Conservation (phyloP, 1,140 invertebrate genomes). For the Nasonia longicornis region DNA sequence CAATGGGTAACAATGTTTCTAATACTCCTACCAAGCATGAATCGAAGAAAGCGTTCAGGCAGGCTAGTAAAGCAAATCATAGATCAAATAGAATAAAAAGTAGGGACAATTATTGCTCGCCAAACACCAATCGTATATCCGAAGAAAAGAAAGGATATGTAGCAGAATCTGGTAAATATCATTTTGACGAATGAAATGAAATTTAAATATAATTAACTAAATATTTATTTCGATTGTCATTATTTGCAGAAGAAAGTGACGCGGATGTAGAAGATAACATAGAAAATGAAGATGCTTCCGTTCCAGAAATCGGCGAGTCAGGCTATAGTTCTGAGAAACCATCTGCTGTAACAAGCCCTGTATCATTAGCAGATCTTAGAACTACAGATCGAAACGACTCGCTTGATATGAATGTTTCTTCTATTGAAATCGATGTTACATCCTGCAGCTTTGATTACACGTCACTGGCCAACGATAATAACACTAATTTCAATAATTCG, state of each 20-base stretch:
- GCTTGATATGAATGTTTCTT: conserved; percentile 37
- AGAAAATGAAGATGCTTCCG: conserved; percentile 65
- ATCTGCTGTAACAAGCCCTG: conserved; percentile 70
- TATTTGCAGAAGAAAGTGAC: conserved; percentile 71
- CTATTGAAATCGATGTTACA: conserved; percentile 17
- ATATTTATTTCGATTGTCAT: conserved; percentile 10
- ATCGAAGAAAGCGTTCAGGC: conserved; percentile 75
- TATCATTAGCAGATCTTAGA: conserved; percentile 52
- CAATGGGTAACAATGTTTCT: conserved; percentile 49
- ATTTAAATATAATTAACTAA: conserved; percentile 2
- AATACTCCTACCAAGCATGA: conserved; percentile 73
- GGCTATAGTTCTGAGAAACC: conserved; percentile 80
- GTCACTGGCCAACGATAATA: no score
- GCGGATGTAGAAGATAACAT: conserved; percentile 86
- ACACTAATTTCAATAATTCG: conserved; percentile 46
- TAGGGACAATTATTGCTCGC: conserved; percentile 41
- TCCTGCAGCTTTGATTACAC: conserved; percentile 16
- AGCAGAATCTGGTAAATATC: conserved; percentile 52
- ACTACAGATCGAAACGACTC: conserved; percentile 32
- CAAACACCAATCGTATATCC: conserved; percentile 51
- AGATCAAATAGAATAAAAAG: conserved; percentile 61
- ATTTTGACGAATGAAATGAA: neutral
- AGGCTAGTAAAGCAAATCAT: conserved; percentile 71
- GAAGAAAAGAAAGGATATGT: conserved; percentile 54
- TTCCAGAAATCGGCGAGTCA: conserved; percentile 72